Evolutionary conservation across 1,140 invertebrate genomes (phyloP), one percentile per base, ranked within the genome.

Genomic region (Ceratoteleas bidentatus): DNA sequence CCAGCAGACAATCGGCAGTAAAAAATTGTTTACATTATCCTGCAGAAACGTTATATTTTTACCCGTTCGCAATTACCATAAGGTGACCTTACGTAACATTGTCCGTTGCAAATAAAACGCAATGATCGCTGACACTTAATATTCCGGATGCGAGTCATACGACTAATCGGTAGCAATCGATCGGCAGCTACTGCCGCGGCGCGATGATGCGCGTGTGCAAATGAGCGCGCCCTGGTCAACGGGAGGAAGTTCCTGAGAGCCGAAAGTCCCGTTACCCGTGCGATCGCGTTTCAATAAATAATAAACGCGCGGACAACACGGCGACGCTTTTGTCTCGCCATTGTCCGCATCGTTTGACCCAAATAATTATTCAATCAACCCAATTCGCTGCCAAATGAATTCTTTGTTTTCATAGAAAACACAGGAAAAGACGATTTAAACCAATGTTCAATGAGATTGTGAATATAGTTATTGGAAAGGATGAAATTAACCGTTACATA

Each of bases 221-320:
- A 79, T 61, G 61, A 79, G 45, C 54, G 54, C 54, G 47, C 13
- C n/a, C 43, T 15, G 47, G 56, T 24, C 60, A 62, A 65, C 34
- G 61, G 53, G 66, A 64, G 45, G 61, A 66, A 79, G 14, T 15
- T 43, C 52, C 45, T 38, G 38, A 10, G 5, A 10, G 38, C 47
- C 33, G 34, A 65, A 65, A 60, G 47, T 66, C 36, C 68, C 76
- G 61, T 72, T 79, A 79, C 72, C 66, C 52, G 8, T 13, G 45
- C 47, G 72, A 72, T 72, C 57, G 58, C 45, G 13, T 78, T 78
- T 78, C 9, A 70, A 50, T 65, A 45, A 69, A 78, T 65, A 68
- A 58, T 50, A 40, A 61, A 6, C 70, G 15, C 5, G 32, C 45
- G 56, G 68, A 50, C 69, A 34, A 50, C 69, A 34, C 52, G 43